Evolutionary conservation across 2,113 vertebrate species (phyloP).

Genomic region (Epinephelus lanceolatus): DNA sequence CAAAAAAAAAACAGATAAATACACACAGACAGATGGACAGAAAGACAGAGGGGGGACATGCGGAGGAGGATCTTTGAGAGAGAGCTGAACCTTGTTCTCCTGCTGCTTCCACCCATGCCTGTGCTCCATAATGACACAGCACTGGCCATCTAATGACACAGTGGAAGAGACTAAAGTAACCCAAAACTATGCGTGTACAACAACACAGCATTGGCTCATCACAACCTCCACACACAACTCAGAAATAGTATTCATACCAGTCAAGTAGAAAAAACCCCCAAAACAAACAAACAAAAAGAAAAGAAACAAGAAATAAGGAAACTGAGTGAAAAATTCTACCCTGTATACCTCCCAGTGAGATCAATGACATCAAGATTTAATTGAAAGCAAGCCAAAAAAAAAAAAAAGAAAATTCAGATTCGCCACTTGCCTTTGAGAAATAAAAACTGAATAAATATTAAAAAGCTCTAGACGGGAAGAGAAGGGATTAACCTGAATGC

Average conservation of each 20-base stretch:
- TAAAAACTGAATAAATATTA: background rate
- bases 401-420: background rate
- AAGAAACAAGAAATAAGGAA: background rate
- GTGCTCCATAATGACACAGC: constrained; percentile 78
- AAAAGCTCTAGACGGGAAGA: background rate
- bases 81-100: constrained; percentile 70
- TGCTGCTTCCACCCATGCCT: constrained; percentile 77
- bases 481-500: background rate
- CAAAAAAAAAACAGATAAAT: constrained; percentile 47
- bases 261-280: background rate
- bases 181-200: constrained; percentile 55
- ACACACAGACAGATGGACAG: constrained; percentile 54
- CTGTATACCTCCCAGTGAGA: background rate
- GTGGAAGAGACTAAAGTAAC: constrained; percentile 60
- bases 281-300: background rate
- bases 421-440: background rate
- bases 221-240: constrained; percentile 45
- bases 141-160: constrained; percentile 74
- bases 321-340: background rate
- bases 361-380: background rate
- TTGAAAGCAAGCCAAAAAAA: background rate
- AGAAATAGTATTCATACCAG: constrained; percentile 23
- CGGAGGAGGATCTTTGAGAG: constrained; percentile 68
- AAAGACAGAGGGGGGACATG: constrained; percentile 63
- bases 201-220: constrained; percentile 45